Percentiles rank a stretch among this genome's conserved stretches.
phyloP scores from a whole-genome alignment of 2,113 vertebrate species.

The Aegithalos caudatus region DNA sequence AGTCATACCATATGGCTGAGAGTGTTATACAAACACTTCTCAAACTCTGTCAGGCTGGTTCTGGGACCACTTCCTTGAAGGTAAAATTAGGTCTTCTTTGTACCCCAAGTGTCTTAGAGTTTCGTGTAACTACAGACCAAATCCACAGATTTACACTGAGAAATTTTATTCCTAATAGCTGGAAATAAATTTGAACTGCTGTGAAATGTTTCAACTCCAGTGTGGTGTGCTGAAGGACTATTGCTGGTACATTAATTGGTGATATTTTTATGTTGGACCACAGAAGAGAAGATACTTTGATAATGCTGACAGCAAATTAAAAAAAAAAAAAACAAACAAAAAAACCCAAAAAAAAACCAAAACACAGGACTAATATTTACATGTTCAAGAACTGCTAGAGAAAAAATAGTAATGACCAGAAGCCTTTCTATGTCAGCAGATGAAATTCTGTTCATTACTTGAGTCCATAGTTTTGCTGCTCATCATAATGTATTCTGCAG shows the following conservation, averaged over 20 bases:
- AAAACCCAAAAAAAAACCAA: not conserved
- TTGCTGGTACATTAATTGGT: not conserved
- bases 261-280: not conserved
- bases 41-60: not conserved
- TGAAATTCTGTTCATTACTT: not conserved
- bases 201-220: not conserved
- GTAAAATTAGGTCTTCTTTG: not conserved
- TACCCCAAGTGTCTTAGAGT: not conserved
- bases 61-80: not conserved
- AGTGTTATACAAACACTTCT: too few species aligned
- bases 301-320: not conserved
- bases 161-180: not conserved
- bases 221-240: not conserved
- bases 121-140: not conserved
- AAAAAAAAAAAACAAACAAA: not conserved
- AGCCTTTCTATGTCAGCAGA: not conserved
- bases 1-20: not conserved
- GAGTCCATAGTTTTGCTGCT: not conserved
- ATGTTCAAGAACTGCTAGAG: not conserved
- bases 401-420: not conserved
- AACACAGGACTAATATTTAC: not conserved
- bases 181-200: not conserved
- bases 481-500: not conserved
- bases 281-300: not conserved
- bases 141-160: not conserved